Base-by-base conservation (phyloP, 2,888 invertebrate genomes). In the Aspidiotus destructor region DNA sequence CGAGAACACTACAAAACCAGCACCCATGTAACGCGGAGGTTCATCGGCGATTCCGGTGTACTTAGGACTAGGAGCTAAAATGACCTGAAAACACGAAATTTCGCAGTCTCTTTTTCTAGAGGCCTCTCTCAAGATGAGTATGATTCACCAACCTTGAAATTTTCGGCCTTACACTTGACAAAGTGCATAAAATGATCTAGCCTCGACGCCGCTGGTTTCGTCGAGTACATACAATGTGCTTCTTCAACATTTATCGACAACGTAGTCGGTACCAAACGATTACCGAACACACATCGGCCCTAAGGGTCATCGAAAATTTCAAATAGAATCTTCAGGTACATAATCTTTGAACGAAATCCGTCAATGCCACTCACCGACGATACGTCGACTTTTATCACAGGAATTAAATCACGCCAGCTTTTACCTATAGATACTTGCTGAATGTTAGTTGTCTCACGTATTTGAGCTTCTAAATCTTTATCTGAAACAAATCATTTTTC, bases 11-110 rank as follows among this genome's bases (percentile, higher is more conserved):
- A 96, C 96, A 79, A 98, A 98, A 0, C 97, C 98, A 79, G 96
- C 96, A 7, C 98, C 98, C 97, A 98, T 98, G 75, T 91, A 95
- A 62, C 92, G 80, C 0, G 98, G 98, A 0, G 98, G 96, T 74
- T 94, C 94, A 78, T 95, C 95, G 7, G 90, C 86, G 82, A 91
- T 86, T 8, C 93, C 92, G 5, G 88, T 91, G 77, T 95, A 97
- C 76, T 94, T 94, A 2, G 92, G 91, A 80, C 94, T 95, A 15
- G 95, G 95, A n/a, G 94, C 94, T 72, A 98, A 82, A 80, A 96
- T 89, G 0, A 96, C 90, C 78, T 81, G 71, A 8, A 73, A 70
- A 68, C 42, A 54, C 54, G 11, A 70, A 28, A 28, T 28, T 58
- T 28, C 42, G 52, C 28, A 28, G 5, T 28, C 28, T 28, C 28